Evolutionary conservation across 2,113 vertebrate species (phyloP).

Genomic region (Melierax canorus): DNA sequence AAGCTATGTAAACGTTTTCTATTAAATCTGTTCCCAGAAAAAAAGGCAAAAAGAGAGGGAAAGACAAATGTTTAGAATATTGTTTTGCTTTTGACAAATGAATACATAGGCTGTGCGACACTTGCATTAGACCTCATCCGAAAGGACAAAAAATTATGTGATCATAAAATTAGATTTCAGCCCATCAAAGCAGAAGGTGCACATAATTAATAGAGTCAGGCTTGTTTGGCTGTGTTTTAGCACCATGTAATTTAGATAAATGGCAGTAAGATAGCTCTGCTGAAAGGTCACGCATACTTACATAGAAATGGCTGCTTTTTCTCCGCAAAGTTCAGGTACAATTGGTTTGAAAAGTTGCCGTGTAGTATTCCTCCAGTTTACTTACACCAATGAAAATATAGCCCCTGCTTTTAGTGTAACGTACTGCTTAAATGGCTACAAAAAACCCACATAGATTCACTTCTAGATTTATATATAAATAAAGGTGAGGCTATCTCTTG

Average conservation of each 20-base stretch:
- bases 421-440: not conserved
- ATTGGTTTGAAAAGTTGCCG: not conserved
- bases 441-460: rapidly evolving
- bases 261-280: not conserved
- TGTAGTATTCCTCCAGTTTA: not conserved
- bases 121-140: not conserved
- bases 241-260: slow-evolving; percentile 30
- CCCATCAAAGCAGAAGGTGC: not conserved
- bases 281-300: slow-evolving; percentile 2
- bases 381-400: not conserved
- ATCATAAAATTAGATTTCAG: not conserved
- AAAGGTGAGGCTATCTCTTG: not conserved
- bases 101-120: not conserved
- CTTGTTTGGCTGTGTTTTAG: slow-evolving; percentile 4
- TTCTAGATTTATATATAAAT: not conserved
- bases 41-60: slow-evolving; percentile 12
- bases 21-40: slow-evolving; percentile 77
- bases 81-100: not conserved
- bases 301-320: not conserved
- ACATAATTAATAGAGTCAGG: not conserved
- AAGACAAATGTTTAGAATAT: not conserved
- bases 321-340: not conserved
- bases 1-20: slow-evolving; percentile 83
- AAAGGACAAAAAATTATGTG: not conserved
- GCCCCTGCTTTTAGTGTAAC: not conserved